These are phyloP conservation scores for Stercorarius parasiticus DNA, from an alignment of 2,113 vertebrate species.

Conservation along the genomic window DNA sequence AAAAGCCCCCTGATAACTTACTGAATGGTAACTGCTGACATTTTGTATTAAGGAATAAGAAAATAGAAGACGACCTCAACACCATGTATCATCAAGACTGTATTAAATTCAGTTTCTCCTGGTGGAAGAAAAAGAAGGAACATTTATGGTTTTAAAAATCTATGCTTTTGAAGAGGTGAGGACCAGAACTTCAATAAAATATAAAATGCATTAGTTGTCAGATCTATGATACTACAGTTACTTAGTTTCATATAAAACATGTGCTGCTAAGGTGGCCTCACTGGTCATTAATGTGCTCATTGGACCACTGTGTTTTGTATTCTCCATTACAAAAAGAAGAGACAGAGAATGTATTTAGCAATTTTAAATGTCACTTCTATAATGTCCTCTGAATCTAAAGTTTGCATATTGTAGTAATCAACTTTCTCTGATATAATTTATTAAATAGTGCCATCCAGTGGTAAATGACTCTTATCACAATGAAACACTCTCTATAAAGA, in stretches of 20 bases:
- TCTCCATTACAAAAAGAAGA: neutral
- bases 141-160: neutral
- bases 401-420: neutral
- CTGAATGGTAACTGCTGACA: neutral
- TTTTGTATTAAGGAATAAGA: neutral
- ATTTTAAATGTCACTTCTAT: neutral
- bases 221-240: neutral
- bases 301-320: neutral
- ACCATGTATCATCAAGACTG: neutral
- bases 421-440: slow-evolving; percentile 6
- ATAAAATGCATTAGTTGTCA: neutral
- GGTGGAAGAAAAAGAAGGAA: neutral
- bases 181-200: neutral
- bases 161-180: neutral
- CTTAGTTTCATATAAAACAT: neutral
- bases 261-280: neutral
- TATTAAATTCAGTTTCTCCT: neutral
- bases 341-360: neutral
- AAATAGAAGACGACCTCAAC: neutral
- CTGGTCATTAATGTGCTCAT: neutral
- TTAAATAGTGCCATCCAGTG: slow-evolving; percentile 72
- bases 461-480: neutral
- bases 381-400: neutral
- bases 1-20: neutral
- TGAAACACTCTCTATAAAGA: neutral